Evolutionary conservation across 2,113 vertebrate species (phyloP).

Genomic region (Carassius carassius): DNA sequence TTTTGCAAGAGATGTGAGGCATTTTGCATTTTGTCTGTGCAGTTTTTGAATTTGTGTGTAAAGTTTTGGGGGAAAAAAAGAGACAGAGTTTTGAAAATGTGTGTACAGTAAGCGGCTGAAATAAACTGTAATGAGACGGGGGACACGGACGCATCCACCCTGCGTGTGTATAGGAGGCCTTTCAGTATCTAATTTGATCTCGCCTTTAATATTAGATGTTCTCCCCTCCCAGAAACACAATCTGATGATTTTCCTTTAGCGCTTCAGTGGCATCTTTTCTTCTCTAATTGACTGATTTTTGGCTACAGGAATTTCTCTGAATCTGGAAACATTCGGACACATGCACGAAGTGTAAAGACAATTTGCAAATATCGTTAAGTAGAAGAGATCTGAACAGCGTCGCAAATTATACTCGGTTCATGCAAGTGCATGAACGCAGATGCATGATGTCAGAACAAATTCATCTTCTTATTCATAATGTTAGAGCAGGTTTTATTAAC

Average conservation of each 20-base stretch:
- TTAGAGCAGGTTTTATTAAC: background rate
- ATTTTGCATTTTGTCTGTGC: too few species aligned
- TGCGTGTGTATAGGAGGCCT: background rate
- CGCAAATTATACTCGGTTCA: background rate
- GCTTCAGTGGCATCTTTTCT: background rate
- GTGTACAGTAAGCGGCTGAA: too few species aligned
- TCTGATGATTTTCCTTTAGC: background rate
- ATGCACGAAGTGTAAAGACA: background rate
- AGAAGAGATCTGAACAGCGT: background rate
- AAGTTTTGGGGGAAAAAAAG: too few species aligned
- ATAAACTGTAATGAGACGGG: background rate
- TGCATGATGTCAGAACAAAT: background rate
- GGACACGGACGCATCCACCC: background rate
- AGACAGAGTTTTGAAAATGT: too few species aligned
- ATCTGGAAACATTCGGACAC: background rate
- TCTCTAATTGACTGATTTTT: background rate
- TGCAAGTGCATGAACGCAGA: background rate
- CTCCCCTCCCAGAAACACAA: background rate
- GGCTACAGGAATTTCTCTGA: background rate
- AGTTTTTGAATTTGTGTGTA: too few species aligned
- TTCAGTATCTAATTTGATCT: background rate
- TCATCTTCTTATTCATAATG: background rate
- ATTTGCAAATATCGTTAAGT: background rate
- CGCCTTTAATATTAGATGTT: conserved; percentile 29
- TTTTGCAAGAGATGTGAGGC: too few species aligned